Evolutionary conservation across 2,888 invertebrate genomes (phyloP).

Genomic region (Oasisia sp.): DNA sequence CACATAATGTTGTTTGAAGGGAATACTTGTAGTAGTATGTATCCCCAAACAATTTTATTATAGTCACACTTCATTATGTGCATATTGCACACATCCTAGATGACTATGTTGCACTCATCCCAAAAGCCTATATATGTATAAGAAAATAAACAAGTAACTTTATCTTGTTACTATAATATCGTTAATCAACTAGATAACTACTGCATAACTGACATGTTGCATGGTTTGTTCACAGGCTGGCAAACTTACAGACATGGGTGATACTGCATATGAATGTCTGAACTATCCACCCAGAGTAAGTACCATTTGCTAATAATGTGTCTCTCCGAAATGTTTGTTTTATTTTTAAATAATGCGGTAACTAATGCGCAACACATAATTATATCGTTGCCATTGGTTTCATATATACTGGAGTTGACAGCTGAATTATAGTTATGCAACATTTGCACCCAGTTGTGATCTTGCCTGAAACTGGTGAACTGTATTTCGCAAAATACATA

Average conservation of each 20-base stretch:
- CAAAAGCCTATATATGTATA: too few relatives aligned
- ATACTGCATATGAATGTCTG: constrained; percentile 57
- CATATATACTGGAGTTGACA: background rate
- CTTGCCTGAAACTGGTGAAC: too few relatives aligned
- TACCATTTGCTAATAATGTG: background rate
- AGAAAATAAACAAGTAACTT: background rate
- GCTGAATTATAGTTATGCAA: too few relatives aligned
- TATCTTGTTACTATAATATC: background rate
- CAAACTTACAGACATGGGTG: constrained; percentile 59
- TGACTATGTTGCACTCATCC: too few relatives aligned
- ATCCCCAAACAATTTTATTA: too few relatives aligned
- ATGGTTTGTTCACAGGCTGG: constrained; percentile 56
- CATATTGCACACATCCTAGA: too few relatives aligned
- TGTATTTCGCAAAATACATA: too few relatives aligned
- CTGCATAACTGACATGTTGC: background rate
- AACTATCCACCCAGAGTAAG: constrained; percentile 56
- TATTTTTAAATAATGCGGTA: constrained; percentile 14
- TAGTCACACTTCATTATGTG: too few relatives aligned
- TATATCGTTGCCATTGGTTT: background rate
- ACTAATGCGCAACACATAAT: background rate
- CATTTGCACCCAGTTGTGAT: too few relatives aligned
- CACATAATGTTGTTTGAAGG: too few relatives aligned
- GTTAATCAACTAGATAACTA: too few relatives aligned
- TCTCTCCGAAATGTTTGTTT: background rate
- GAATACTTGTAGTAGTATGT: too few relatives aligned